phyloP scores from a whole-genome alignment of 2,888 invertebrate species.

The Hemistola chrysoprasaria region DNA sequence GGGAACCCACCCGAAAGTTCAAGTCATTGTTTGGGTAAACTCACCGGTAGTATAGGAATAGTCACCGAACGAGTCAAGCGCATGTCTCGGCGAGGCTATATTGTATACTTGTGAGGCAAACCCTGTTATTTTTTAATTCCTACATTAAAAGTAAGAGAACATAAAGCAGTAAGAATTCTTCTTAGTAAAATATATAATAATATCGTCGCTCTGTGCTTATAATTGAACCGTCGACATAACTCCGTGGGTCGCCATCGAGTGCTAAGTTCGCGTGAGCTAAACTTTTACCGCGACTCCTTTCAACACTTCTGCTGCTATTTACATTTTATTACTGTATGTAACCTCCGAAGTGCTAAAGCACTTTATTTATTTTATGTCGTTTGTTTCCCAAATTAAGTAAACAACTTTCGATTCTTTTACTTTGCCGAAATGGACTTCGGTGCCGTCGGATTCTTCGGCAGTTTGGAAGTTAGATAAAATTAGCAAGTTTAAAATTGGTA shows the following conservation, averaged over 20 bases:
- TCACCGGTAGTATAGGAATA: no score
- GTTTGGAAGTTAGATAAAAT: conserved; percentile 15
- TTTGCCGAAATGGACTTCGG: conserved; percentile 17
- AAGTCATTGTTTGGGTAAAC: no score
- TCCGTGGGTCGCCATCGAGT: conserved; percentile 52
- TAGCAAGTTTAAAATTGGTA: conserved; percentile 17
- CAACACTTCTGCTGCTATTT: conserved; percentile 71
- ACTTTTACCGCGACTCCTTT: conserved; percentile 65
- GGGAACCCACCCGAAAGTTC: no score
- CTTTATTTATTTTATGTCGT: conserved; percentile 52
- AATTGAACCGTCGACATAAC: conserved; percentile 22
- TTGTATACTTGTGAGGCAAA: no score
- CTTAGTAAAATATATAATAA: no score
- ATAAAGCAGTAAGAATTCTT: no score
- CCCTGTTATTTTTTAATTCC: no score
- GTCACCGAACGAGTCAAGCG: no score
- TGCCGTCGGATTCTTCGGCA: conserved; percentile 8
- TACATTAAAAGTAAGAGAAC: no score
- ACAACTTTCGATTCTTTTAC: conserved; percentile 37
- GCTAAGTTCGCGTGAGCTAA: conserved; percentile 65
- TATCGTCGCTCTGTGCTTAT: conserved; percentile 22
- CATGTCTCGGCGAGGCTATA: no score
- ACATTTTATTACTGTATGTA: conserved; percentile 65
- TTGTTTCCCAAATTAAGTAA: conserved; percentile 41
- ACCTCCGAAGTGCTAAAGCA: conserved; percentile 49